Evolutionary conservation across 2,797 vertebrate species (phyloP).

Genomic region (Brotula barbata): DNA sequence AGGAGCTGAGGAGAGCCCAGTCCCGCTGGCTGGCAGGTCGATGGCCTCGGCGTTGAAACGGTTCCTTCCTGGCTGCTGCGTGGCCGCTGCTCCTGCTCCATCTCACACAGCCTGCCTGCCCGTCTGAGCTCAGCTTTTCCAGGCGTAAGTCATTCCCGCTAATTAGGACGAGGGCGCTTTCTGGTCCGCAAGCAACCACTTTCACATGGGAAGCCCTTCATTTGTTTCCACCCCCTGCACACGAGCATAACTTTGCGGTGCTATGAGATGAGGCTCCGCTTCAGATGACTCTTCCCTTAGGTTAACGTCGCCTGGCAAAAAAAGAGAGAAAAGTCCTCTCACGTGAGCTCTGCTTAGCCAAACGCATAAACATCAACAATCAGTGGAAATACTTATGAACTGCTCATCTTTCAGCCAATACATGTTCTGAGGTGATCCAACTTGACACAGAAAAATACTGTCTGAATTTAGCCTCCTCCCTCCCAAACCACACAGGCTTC

Average conservation of each 20-base stretch:
- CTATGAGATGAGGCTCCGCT: conserved; percentile 34
- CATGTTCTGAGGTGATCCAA: conserved; percentile 37
- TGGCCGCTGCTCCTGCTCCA: conserved; percentile 34
- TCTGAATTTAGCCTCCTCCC: conserved; percentile 30
- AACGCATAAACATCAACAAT: conserved; percentile 51
- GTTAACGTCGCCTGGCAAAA: conserved; percentile 38
- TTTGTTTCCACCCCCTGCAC: conserved; percentile 46
- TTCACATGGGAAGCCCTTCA: conserved; percentile 65
- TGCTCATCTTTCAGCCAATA: conserved; percentile 47
- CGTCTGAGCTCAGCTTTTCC: conserved; percentile 75
- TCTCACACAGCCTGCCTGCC: conserved; percentile 34
- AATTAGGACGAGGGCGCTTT: conserved; percentile 58
- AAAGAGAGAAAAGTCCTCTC: conserved; percentile 37
- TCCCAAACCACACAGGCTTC: conserved; percentile 40
- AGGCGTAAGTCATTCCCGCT: conserved; percentile 51
- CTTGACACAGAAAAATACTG: conserved; percentile 38
- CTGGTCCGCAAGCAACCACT: conserved; percentile 53
- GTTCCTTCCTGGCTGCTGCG: conserved; percentile 15
- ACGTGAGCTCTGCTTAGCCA: conserved; percentile 47
- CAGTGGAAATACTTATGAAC: conserved; percentile 54
- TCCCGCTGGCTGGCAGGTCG: conserved; percentile 30
- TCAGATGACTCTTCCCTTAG: conserved; percentile 43
- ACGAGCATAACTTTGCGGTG: conserved; percentile 24
- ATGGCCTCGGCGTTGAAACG: conserved; percentile 28
- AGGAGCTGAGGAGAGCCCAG: conserved; percentile 27